phyloP scores from a whole-genome alignment of 2,113 vertebrate species.

The Cheilinus undulatus region DNA sequence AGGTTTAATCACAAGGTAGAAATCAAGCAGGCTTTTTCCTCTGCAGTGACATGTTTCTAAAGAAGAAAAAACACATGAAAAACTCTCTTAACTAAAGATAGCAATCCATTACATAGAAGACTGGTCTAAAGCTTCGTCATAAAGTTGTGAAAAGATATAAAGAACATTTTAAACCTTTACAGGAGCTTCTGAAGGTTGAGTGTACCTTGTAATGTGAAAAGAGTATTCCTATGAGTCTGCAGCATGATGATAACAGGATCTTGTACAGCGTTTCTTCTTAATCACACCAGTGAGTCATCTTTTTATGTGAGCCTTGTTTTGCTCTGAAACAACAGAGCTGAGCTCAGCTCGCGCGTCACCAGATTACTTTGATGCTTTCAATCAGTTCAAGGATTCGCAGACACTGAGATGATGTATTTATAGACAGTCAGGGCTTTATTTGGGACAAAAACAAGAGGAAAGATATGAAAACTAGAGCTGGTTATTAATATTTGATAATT shows the following conservation, averaged over 20 bases:
- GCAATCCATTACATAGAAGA: neutral
- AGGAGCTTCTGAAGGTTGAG: neutral
- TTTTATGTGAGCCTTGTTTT: constrained; percentile 11
- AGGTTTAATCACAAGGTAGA: constrained; percentile 28
- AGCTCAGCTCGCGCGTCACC: constrained; percentile 26
- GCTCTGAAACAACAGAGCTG: neutral
- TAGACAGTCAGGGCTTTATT: constrained; percentile 1
- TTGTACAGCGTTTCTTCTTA: constrained; percentile 4
- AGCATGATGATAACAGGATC: constrained; percentile 22
- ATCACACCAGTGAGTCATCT: constrained; percentile 60
- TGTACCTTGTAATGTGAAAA: neutral
- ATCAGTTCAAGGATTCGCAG: neutral
- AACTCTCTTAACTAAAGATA: too few species aligned
- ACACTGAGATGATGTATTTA: constrained; percentile 1
- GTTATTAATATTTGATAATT: too few species aligned
- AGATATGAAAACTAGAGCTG: too few species aligned
- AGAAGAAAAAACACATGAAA: neutral
- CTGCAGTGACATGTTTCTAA: neutral
- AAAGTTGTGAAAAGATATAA: too few species aligned
- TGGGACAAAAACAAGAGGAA: neutral
- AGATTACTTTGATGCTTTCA: constrained; percentile 51
- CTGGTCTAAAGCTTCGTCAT: neutral
- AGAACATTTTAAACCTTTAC: too few species aligned
- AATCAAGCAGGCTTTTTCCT: constrained; percentile 8
- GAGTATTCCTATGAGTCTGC: constrained; percentile 21